A percentile compares a stretch with the other conserved stretches of the same genome.
Conservation (phyloP, 35 echinoderm and acorn worm species). For the Holothuria glaberrima region DNA sequence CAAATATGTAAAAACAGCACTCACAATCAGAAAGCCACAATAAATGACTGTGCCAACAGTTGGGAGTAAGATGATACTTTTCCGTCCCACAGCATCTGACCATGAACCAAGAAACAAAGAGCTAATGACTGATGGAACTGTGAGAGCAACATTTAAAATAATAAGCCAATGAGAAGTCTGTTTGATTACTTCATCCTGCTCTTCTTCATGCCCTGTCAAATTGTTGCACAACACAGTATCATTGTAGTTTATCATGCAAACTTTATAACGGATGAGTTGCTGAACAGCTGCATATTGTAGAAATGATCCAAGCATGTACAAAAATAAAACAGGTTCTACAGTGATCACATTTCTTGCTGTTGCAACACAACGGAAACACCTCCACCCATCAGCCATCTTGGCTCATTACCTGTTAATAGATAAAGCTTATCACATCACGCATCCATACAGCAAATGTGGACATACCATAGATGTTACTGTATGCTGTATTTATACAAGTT, state of each 20-base stretch:
- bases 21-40: conserved; percentile 70
- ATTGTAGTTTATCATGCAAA: conserved; percentile 83
- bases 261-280: conserved; percentile 81
- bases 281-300: conserved; percentile 82
- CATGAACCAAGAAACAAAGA: conserved; percentile 89
- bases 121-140: conserved; percentile 73
- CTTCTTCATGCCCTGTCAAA: conserved; percentile 56
- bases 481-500: too few relatives aligned
- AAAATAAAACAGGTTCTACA: conserved; percentile 92
- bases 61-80: conserved; percentile 72
- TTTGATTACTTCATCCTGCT: conserved; percentile 67
- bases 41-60: conserved; percentile 76
- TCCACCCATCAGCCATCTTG: too few relatives aligned
- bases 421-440: too few relatives aligned
- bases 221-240: conserved; percentile 75
- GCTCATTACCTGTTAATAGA: too few relatives aligned
- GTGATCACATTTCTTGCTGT: conserved; percentile 60
- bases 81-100: conserved; percentile 88
- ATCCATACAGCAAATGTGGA: too few relatives aligned
- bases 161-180: conserved; percentile 91
- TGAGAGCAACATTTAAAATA: conserved; percentile 74
- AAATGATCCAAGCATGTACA: conserved; percentile 88
- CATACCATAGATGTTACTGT: too few relatives aligned
- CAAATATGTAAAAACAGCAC: conserved; percentile 57
- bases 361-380: not conserved